Evolutionary conservation across 2,888 invertebrate species (phyloP), one percentile per base, ranked within the genome.

Genomic region (Cybosia mesomella): DNA sequence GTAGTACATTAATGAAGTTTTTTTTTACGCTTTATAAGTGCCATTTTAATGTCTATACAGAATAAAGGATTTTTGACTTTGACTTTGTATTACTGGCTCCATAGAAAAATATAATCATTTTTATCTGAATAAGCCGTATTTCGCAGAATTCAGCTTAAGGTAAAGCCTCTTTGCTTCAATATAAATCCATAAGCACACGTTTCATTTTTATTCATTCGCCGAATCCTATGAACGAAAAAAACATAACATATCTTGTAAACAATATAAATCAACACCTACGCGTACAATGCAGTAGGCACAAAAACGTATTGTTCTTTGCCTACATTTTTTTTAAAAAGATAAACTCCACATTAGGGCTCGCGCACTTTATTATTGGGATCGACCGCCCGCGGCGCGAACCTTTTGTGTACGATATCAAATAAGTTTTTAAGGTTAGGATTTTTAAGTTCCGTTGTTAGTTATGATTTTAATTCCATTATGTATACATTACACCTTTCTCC

Each of bases 261-360:
- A 67, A 68, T 70, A 87, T 87, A 84, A 85, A 87, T 87, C 84
- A 86, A 85, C 87, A 78, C 88, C 88, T 82, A 87, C 87, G 68
- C 81, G 34, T 39, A 69, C 70, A 65, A 73, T 67, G 71, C 75
- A 64, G 66, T 70, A 60, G 74, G 78, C 73, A 64, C 83, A 82
- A 80, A 81, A 76, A 70, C 68, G 22, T 67, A 67, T 81, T 85
- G 85, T 85, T 85, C 85, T 84, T 76, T 74, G 61, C 74, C 71
- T 73, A 63, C 64, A 64, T 72, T 71, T 75, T 28, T 85, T 83
- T 82, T 49, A 39, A 66, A 63, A 77, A 85, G 83, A 84, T 83
- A 85, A 85, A 57, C 77, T 79, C 73, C 73, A 81, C 76, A 78
- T 85, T 82, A 85, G 81, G 80, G 72, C 74, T 64, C 68, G 75